Base-by-base conservation (phyloP, 1,140 invertebrate genomes). In the Drosophila seguyi region DNA sequence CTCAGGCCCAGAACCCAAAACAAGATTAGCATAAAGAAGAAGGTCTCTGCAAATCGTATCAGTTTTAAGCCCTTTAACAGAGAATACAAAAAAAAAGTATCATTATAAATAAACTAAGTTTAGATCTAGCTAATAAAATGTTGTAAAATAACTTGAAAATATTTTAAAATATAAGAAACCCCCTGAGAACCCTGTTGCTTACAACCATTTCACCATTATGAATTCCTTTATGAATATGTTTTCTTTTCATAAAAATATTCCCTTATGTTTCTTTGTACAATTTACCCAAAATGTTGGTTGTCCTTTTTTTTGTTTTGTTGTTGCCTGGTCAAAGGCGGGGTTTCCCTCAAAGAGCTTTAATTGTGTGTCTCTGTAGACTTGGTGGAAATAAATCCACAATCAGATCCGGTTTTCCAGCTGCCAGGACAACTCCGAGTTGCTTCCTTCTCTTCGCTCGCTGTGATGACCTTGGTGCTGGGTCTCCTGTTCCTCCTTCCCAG, bases 331-430 rank as follows among this genome's bases (percentile, higher is more conserved):
- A 31, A 72, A 50, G 69, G 67, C 66, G 55, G 69, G 68, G 69
- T 73, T 73, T 73, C 53, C 69, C 66, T 73, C 69, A 73, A 73
- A 59, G 69, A 59, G 69, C 69, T 72, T 72, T 73, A 73, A 73
- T 73, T 73, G 69, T 73, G 69, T 73, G 67, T 31, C 67, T 72
- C 52, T 72, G 67, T 27, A 41, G 39, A 58, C 13, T 57, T 58
- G 50, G 52, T 71, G 66, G 68, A 58, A 72, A 58, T 48, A 72
- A 72, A 58, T 47, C 36, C 67, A 41, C 69, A 72, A 73, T 29
- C 55, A 39, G 47, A 73, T 72, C 69, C 69, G 69, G 69, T 73
- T 73, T 72, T 50, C 52, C 69, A 73, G 69, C 69, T 73, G 69
- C 69, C 67, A 73, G 69, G 69, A 73, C 67, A 38, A 55, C 69